Evolutionary conservation across 2,113 vertebrate genomes (phyloP), one percentile per base, ranked within the genome.

Genomic region (Tringa solitaria): DNA sequence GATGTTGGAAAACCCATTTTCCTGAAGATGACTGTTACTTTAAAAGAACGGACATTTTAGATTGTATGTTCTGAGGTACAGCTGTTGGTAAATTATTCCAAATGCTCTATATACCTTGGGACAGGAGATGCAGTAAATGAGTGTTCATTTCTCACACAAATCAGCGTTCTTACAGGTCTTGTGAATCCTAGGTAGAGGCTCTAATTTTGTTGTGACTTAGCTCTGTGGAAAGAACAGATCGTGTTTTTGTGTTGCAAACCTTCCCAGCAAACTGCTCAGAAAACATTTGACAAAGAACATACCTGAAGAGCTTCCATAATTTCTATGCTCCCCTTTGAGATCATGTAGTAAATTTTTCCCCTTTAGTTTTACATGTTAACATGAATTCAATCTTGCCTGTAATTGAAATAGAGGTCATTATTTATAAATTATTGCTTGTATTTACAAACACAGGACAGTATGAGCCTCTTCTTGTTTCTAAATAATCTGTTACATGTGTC

Each of bases 11-110:
- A 89, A 64, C 9, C 24, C 18, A 45, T 68, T 73, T 54, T 33
- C 12, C 20, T n/a, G 20, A 57, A 46, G 10, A 70, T 32, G 22
- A 41, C 2, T 57, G 14, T 48, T 72, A 45, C 8, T 82, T 77
- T 46, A 20, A 32, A 51, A 67, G 1, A 35, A 14, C 9, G 9
- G 39, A 9, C 4, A 20, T 63, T 75, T 88, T 57, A 63, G 15
- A 73, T 53, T 0, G 0, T 30, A 37, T 26, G 2, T 54, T 86
- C 37, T 83, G 9, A 35, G 45, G 7, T 37, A 21, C 18, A 73
- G 13, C 45, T 70, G 4, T 39, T 60, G 19, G 22, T 56, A 63
- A 24, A 54, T 61, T 45, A 39, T 64, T 46, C 21, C 16, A 77
- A 76, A 54, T 30, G 22, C 16, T 53, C 5, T 28, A 4, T n/a